Conservation (phyloP, 92 coral and sea anemone genomes). For the Porites cylindrica region DNA sequence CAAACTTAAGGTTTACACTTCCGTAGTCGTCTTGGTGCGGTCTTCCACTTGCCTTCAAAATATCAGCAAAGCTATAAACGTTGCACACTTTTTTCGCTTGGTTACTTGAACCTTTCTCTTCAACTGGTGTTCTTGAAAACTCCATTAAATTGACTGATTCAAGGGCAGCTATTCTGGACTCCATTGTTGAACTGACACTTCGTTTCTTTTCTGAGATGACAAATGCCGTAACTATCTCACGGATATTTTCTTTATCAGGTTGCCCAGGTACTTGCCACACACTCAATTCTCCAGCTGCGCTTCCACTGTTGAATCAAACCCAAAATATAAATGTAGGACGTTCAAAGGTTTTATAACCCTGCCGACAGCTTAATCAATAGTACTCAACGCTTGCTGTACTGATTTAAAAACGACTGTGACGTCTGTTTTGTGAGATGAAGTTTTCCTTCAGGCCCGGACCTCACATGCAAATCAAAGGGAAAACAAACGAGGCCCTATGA, state of each 20-base stretch:
- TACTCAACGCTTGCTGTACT: too few species aligned
- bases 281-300: constrained; percentile 72
- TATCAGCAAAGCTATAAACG: constrained; percentile 39
- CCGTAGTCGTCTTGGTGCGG: neutral
- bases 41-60: constrained; percentile 16
- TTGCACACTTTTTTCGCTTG: neutral
- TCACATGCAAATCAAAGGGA: too few species aligned
- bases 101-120: neutral
- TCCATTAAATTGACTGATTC: constrained; percentile 34
- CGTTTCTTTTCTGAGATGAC: constrained; percentile 11
- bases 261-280: constrained; percentile 75
- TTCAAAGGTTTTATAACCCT: neutral
- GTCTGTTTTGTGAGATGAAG: too few species aligned
- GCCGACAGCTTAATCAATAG: too few species aligned
- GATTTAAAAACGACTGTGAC: too few species aligned
- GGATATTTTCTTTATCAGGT: constrained; percentile 61
- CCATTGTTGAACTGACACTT: constrained; percentile 2
- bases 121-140: constrained; percentile 1
- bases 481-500: too few species aligned
- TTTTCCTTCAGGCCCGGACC: too few species aligned
- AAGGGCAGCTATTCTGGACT: constrained; percentile 35
- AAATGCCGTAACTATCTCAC: constrained; percentile 25
- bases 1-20: constrained; percentile 39
- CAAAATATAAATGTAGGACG: neutral
- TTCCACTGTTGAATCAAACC: constrained; percentile 58